These are phyloP conservation scores for Rhabdomys dilectus DNA, from an alignment of 2,113 vertebrate species.

Conservation along the genomic window DNA sequence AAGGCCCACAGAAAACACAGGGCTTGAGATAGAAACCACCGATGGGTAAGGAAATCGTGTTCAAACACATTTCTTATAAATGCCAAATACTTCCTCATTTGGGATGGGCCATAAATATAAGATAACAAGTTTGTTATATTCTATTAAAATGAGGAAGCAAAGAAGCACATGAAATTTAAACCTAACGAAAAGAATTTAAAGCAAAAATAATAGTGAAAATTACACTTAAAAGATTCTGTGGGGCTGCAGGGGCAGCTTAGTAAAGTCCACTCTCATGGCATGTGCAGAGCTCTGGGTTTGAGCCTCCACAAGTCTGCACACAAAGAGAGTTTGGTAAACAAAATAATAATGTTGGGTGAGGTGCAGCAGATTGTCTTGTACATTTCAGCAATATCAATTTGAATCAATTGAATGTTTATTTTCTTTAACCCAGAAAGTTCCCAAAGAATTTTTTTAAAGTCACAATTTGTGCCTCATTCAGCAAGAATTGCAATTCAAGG, in stretches of 20 bases:
- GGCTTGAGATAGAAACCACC: conserved; percentile 52
- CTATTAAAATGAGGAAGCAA: conserved; percentile 73
- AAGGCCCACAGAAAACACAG: conserved; percentile 14
- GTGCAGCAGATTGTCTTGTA: background rate
- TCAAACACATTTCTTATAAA: conserved; percentile 75
- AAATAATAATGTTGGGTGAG: background rate
- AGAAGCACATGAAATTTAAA: conserved; percentile 53
- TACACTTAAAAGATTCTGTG: background rate
- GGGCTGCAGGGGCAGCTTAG: background rate
- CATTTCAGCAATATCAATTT: background rate
- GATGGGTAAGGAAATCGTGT: conserved; percentile 70
- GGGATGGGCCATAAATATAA: conserved; percentile 76
- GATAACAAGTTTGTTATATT: conserved; percentile 65
- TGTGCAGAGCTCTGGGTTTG: background rate
- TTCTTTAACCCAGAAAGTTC: conserved; percentile 46
- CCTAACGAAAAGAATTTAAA: background rate
- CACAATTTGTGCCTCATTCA: conserved; percentile 40
- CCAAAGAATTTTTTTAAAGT: conserved; percentile 22
- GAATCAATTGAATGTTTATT: background rate
- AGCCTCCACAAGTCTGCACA: background rate
- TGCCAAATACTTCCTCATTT: conserved; percentile 72
- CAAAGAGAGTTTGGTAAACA: background rate
- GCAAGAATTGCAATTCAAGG: background rate
- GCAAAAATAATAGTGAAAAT: background rate
- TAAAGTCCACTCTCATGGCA: too few relatives aligned